Evolutionary conservation across 2,888 invertebrate genomes (phyloP), one percentile per base, ranked within the genome.

Genomic region (Thalpophila matura): DNA sequence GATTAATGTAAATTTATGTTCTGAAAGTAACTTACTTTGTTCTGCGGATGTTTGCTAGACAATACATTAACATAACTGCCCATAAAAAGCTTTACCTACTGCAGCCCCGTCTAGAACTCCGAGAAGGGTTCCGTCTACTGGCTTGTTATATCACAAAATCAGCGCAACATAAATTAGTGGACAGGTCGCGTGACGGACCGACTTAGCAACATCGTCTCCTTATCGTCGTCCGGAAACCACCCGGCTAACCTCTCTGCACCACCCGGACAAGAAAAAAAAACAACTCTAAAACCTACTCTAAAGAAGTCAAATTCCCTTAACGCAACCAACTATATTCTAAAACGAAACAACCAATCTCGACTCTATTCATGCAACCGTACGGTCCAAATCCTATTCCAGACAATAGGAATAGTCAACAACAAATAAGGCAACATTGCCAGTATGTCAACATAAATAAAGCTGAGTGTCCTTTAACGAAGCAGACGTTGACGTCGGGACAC

Each of bases 401-500:
- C 80, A 82, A 81, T 76, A 79, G 81, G 77, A 80, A 84, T 83
- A 83, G 85, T 83, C 77, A 75, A 87, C 89, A 86, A 89, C 88
- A 91, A 92, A 91, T 92, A 92, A 91, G 90, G 91, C 88, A 93
- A 93, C 91, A 89, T 90, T 93, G 90, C 90, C 91, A 89, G 91
- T 94, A 92, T 90, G 92, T 92, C 91, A 91, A 92, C 94, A 92
- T 93, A 92, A 93, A 94, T 95, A 95, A 94, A 93, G 94, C 91
- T 88, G 93, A 94, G 92, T 92, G 92, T 95, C 94, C 93, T 93
- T 93, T 94, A 94, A 93, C 94, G 92, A 92, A 93, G 91, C 91
- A 90, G 92, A 94, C 93, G 90, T 91, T 89, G 91, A 92, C 89
- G 89, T 90, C 86, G 89, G 86, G 87, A 89, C 89, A 89, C 91